Conservation (phyloP, 2,797 vertebrate genomes). For the Merluccius polli region DNA sequence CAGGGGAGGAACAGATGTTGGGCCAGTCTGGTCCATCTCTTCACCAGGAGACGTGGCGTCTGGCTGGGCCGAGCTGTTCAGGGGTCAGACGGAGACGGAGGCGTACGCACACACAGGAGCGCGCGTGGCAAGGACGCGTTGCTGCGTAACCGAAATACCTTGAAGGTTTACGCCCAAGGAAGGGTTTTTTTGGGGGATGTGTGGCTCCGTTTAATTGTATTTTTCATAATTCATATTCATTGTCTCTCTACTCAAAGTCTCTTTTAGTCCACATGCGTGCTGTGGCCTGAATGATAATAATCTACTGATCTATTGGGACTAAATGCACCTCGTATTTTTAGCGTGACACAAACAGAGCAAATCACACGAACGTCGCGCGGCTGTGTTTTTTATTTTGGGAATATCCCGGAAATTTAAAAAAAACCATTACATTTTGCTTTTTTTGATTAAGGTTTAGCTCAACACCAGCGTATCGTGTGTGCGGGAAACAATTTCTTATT, state of each 20-base stretch:
- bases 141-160: not conserved
- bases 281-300: not conserved
- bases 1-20: conserved; percentile 70
- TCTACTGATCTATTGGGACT: not conserved
- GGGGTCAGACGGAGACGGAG: conserved; percentile 51
- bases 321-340: not conserved
- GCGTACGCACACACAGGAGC: conserved; percentile 44
- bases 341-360: not conserved
- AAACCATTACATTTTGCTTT: too few species aligned
- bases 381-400: not conserved
- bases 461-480: not conserved
- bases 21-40: conserved; percentile 52
- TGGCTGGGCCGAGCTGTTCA: conserved; percentile 63
- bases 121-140: not conserved
- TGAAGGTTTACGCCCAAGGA: not conserved
- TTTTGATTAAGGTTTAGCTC: not conserved
- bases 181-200: not conserved
- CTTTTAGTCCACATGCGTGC: not conserved
- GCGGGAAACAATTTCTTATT: not conserved
- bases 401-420: too few species aligned
- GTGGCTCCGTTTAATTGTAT: not conserved
- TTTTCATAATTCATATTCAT: not conserved
- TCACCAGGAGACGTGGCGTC: conserved; percentile 49
- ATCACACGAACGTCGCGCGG: not conserved
- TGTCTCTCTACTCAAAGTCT: not conserved